Base-by-base conservation (phyloP, 1,140 invertebrate species). In the Hetaerina americana region DNA sequence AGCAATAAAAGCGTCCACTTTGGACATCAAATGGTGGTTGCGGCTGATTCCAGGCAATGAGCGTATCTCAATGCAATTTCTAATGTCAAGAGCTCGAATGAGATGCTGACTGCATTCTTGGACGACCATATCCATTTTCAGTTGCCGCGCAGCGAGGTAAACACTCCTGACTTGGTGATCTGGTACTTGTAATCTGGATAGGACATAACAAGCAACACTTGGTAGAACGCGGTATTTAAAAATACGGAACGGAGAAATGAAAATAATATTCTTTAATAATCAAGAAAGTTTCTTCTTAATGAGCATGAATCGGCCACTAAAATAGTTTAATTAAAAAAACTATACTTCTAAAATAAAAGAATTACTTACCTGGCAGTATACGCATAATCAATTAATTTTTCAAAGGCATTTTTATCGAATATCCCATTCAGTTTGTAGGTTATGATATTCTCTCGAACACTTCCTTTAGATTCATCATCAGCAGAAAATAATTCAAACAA, bases 381-480 rank as follows among this genome's bases (percentile, higher is more conserved):
- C 27, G 89, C 89, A 81, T 91, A 94, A 78, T 94, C 88, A 27
- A 94, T 84, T 6, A 94, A 82, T 72, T 86, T 86, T 73, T 90
- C 86, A 76, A 94, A 82, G 66, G 90, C 87, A 72, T 82, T 82
- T 74, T 85, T 85, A 75, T 90, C 87, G 75, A 89, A 85, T 28
- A 86, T 86, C n/a, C 85, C 87, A 76, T 86, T 87, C 72, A 92
- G 78, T 77, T 89, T 88, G 78, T 88, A 90, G 22, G 85, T 85
- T 29, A 86, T 78, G 26, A 83, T 77, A 74, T 84, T 83, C 71
- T 82, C 80, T 73, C 70, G 74, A n/a, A 40, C 73, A 72, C 26
- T 73, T 66, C 75, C 74, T 66, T 78, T 82, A 22, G 73, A 75
- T 73, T 83, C 81, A 72, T 82, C 81, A 76, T 90, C 86, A 18